Base-by-base conservation (phyloP, 1,140 invertebrate species). In the Scaptomyza pallida region DNA sequence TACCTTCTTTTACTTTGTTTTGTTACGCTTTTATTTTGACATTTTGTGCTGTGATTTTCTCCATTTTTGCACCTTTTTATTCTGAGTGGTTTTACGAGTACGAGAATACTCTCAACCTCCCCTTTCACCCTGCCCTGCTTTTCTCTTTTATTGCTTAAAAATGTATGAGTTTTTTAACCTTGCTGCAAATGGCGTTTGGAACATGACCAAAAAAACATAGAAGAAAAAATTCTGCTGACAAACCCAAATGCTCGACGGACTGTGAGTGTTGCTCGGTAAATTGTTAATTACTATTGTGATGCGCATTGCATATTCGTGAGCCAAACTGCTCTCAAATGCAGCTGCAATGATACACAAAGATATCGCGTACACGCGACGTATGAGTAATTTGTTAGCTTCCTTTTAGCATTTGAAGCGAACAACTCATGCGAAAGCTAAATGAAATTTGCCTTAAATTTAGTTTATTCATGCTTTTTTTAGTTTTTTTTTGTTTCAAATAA, bases 111-210 rank as follows among this genome's bases (percentile, higher is more conserved):
- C 41, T 48, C 59, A 51, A 47, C 13, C 33, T 12, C 0, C 12
- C 10, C 54, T 26, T 40, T 9, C 10, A 47, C 13, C 33, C 10
- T 0, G 2, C 10, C 54, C 48, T 40, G 4, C 10, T 35, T 23
- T 35, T 41, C 47, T 23, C 37, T 43, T 41, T 50, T 56, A 19
- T 43, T 40, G n/a, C 15, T 71, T 16, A 71, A 71, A 64, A 71
- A 71, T 71, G 51, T 64, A 71, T 65, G 61, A 57, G 68, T 71
- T 64, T 64, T 70, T 71, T 71, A 71, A 71, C 68, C 68, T 71
- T 71, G 60, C 61, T 63, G 61, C 52, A 57, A 71, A 64, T 51
- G 51, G 43, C 60, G 41, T 16, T 8, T 17, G 35, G 5, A 8
- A 13, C 33, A 48, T 48, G 45, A 67, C 23, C 41, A 47, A 45